Evolutionary conservation across 1,140 invertebrate species (phyloP), one percentile per base, ranked within the genome.

Genomic region (Drosophila bipectinata): DNA sequence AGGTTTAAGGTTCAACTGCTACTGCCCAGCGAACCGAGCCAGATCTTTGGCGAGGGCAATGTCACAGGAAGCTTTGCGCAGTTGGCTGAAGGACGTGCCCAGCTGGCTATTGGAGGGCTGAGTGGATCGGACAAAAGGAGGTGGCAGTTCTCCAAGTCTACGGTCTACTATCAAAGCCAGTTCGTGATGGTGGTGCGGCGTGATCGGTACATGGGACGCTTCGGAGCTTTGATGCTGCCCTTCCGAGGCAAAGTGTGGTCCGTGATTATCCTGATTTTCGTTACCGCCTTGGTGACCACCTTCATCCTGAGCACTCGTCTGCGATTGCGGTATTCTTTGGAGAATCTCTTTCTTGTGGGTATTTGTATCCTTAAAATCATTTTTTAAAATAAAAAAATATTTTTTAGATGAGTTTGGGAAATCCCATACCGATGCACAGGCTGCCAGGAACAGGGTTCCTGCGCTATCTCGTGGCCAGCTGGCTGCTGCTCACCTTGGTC

Each of bases 101-200:
- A 84, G 2, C 24, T 85, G 4, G 82, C 73, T 3, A 68, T 85
- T 12, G 81, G 81, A 1, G 82, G 81, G 0, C 28, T 85, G 14
- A 85, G 81, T 26, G 81, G 81, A 15, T 81, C 77, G 21, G 81
- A 85, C 14, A 44, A 21, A 10, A 51, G 77, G 0, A 77, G 77
- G 14, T 28, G 28, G 7, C 34, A 26, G 1, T 87, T 87, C 59
- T 69, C 66, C 34, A 78, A 61, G 21, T 82, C 82, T 6, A 18
- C 60, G 12, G 81, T 85, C 0, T 87, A 76, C 8, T 62, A 87
- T 5, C 82, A 79, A 56, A 87, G 60, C 12, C 51, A 75, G 37
- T 87, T 82, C 4, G 79, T 82, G 6, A 63, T 87, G 28, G 82
- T 82, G 48, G 71, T 87, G 26, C 69, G 78, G 0, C 28, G 51